phyloP scores from a whole-genome alignment of 2,113 vertebrate species.

The Condylura cristata region DNA sequence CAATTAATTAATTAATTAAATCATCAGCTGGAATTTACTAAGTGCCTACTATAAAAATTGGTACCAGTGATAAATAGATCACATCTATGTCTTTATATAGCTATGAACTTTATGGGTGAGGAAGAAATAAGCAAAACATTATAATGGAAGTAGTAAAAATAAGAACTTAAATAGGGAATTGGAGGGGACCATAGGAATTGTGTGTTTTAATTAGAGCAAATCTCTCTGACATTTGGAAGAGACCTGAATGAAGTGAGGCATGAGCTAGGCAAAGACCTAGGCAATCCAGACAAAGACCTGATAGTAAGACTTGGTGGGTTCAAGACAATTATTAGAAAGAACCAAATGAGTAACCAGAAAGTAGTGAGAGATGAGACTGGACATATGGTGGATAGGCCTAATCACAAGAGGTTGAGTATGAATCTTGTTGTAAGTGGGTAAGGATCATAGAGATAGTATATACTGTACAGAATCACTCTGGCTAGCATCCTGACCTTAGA shows the following conservation, averaged over 20 bases:
- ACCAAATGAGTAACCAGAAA: neutral
- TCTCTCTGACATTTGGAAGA: constrained; percentile 5
- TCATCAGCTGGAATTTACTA: constrained; percentile 15
- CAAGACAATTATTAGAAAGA: neutral
- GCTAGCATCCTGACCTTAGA: neutral
- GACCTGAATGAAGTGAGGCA: neutral
- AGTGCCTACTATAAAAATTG: neutral
- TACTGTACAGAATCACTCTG: neutral
- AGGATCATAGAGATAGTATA: neutral
- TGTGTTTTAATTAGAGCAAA: neutral
- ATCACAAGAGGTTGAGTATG: neutral
- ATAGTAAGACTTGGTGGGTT: neutral
- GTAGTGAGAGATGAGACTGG: neutral
- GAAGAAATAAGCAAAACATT: neutral
- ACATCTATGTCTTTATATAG: constrained; percentile 12
- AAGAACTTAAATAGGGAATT: neutral
- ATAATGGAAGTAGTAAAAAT: neutral
- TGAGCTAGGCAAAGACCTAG: neutral
- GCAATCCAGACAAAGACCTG: neutral
- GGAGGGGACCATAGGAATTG: neutral
- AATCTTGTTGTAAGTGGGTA: constrained; percentile 15
- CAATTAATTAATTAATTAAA: neutral
- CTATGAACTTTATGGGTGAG: constrained; percentile 16
- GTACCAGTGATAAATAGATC: neutral
- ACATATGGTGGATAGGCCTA: neutral